These are phyloP conservation scores for Cyclopterus lumpus DNA, from an alignment of 2,797 vertebrate species.

Conservation along the genomic window DNA sequence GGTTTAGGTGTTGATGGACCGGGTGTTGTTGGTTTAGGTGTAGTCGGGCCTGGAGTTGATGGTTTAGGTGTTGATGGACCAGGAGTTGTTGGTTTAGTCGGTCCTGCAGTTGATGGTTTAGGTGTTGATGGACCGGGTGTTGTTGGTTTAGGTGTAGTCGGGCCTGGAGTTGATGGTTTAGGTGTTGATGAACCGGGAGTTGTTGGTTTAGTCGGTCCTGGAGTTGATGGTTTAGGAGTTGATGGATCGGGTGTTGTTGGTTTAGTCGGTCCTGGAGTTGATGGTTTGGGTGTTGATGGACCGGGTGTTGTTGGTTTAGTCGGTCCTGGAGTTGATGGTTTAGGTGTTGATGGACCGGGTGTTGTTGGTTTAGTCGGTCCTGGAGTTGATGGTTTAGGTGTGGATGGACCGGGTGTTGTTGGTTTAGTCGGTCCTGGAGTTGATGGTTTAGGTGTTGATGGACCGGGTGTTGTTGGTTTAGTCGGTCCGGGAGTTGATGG, in stretches of 20 bases:
- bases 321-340: neutral
- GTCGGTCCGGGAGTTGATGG: conserved; percentile 4
- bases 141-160: conserved; percentile 24
- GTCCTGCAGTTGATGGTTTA: neutral
- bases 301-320: too few relatives aligned
- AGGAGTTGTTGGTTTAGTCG: conserved; percentile 5
- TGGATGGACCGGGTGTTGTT: neutral
- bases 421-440: conserved; percentile 3
- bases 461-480: conserved; percentile 24
- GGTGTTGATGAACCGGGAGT: neutral
- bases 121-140: neutral
- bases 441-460: neutral
- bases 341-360: neutral
- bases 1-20: neutral
- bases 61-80: conserved; percentile 13
- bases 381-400: conserved; percentile 10
- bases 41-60: neutral
- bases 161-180: neutral
- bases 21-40: conserved; percentile 7
- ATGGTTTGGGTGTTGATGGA: too few relatives aligned
- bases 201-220: neutral
- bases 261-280: neutral
- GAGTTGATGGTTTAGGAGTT: conserved; percentile 20
- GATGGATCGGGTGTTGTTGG: neutral
- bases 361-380: conserved; percentile 23